Conservation (phyloP, 2,888 invertebrate genomes). For the Eristalinus aeneus region DNA sequence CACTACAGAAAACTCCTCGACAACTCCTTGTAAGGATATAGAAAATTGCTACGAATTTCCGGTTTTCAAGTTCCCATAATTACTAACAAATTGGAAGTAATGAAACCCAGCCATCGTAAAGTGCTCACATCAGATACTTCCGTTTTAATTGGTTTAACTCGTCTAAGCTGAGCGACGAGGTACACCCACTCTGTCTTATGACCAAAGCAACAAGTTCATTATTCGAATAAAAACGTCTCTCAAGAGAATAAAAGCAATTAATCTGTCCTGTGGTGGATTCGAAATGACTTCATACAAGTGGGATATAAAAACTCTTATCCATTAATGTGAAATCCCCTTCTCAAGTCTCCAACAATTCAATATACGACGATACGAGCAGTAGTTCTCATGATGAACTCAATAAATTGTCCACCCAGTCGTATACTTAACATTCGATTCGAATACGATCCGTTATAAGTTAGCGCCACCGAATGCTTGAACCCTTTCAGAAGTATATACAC, state of each 20-base stretch:
- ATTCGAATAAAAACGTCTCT: not conserved
- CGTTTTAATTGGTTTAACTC: not conserved
- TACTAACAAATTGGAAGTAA: not conserved
- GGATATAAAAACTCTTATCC: slow-evolving; percentile 11
- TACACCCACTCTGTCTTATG: not conserved
- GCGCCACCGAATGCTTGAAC: slow-evolving; percentile 27
- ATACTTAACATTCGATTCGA: slow-evolving; percentile 56
- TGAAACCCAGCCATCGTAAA: not conserved
- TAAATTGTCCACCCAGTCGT: slow-evolving; percentile 63
- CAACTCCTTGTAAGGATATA: too few species aligned
- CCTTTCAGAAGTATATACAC: slow-evolving; percentile 11
- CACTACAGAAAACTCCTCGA: too few species aligned
- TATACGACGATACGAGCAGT: not conserved
- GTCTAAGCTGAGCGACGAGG: not conserved
- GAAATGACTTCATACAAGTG: slow-evolving; percentile 16
- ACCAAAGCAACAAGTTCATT: not conserved
- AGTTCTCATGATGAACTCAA: slow-evolving; percentile 33
- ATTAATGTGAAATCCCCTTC: slow-evolving; percentile 22
- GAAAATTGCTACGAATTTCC: not conserved
- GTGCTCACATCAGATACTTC: not conserved
- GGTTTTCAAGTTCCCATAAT: not conserved
- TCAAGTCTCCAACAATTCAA: not conserved
- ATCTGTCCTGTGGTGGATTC: not conserved
- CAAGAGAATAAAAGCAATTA: slow-evolving; percentile 16
- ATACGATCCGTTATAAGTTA: slow-evolving; percentile 35